Evolutionary conservation across 1,140 invertebrate genomes (phyloP), one percentile per base, ranked within the genome.

Genomic region (Homarus americanus): DNA sequence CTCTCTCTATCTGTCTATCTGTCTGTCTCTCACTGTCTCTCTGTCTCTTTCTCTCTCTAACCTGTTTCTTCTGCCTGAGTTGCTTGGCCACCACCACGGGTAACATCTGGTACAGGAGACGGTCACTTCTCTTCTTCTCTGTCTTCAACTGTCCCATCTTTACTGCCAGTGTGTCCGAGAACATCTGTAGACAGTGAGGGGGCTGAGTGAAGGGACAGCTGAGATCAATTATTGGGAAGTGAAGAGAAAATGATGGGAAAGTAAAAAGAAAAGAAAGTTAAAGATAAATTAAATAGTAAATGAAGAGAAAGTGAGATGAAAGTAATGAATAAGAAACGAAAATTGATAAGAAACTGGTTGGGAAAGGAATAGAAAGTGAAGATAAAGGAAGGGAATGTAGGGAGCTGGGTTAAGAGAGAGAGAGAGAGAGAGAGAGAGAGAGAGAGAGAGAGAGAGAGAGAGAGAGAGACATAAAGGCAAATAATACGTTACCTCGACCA

Each of bases 101-200:
- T 63, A 95, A 93, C 96, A 98, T 97, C 94, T 97, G 97, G 93
- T 97, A 97, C 0, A 98, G 95, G 0, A 97, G 94, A 2, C 96
- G 96, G 93, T 98, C 97, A 92, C 97, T 97, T 92, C 97, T 96
- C 76, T 96, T 96, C 93, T 98, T 98, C 93, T 98, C 97, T 75
- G 96, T 95, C 93, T 97, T 97, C 87, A 98, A 93, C 93, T 98
- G 97, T 44, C 96, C 96, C 0, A 97, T 97, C 93, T 97, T 98
- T 88, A 96, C 95, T 1, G 97, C 96, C 53, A 97, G 94, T 94
- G 97, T 97, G n/a, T 96, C 95, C 0, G 97, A 97, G 93, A 97
- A 98, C 73, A 97, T 95, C 97, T 98, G 96, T 12, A 9, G n/a
- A 41, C 4, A 32, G 58, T 38, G 40, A 24, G 7, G 58, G 24